Percentiles rank a stretch among this genome's conserved stretches.
These are phyloP conservation scores for Gavia stellata DNA, from an alignment of 2,113 vertebrate genomes.

Conservation along the genomic window DNA sequence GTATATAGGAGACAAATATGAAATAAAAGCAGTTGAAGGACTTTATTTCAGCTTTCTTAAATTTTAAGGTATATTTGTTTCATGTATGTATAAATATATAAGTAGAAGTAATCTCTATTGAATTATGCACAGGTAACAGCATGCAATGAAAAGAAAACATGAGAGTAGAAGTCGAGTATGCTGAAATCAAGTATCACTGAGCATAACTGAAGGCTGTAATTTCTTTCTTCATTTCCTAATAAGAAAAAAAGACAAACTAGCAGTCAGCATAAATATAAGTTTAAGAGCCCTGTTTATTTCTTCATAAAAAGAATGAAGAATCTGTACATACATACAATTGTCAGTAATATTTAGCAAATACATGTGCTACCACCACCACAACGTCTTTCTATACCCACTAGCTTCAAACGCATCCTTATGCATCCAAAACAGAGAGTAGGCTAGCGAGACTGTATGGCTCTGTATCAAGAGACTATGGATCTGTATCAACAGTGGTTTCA, in stretches of 20 bases:
- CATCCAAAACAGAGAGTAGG: not conserved
- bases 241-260: not conserved
- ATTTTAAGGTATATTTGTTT: not conserved
- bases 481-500: not conserved
- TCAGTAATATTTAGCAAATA: not conserved
- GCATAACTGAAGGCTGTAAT: constrained; percentile 66
- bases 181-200: not conserved
- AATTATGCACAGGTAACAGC: not conserved
- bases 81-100: constrained; percentile 19
- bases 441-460: not conserved
- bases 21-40: not conserved
- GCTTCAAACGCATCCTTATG: not conserved
- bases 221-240: constrained; percentile 81
- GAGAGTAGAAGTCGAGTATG: not conserved
- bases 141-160: not conserved
- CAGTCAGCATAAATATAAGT: not conserved
- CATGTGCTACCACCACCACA: not conserved
- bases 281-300: not conserved
- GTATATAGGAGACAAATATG: not conserved
- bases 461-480: not conserved
- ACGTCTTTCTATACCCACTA: not conserved
- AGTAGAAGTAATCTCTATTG: not conserved
- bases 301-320: not conserved
- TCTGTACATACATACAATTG: not conserved
- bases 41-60: not conserved